Evolutionary conservation across 2,888 invertebrate species (phyloP).

Genomic region (Schrankia costaestrigalis): DNA sequence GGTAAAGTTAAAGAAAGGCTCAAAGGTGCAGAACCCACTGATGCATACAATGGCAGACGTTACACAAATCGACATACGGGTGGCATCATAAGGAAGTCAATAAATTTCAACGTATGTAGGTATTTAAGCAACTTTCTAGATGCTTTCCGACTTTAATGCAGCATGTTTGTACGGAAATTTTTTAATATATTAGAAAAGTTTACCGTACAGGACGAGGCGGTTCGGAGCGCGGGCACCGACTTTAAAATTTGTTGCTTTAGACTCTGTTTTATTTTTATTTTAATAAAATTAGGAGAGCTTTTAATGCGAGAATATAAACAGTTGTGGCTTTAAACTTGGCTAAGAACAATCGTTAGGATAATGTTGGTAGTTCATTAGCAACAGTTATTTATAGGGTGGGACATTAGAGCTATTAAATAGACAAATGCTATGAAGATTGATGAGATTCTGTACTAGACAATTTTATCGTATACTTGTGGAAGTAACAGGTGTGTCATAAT

Average conservation of each 20-base stretch:
- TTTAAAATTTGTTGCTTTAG: constrained; percentile 57
- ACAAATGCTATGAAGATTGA: neutral
- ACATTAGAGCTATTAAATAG: constrained; percentile 27
- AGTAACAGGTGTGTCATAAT: too few relatives aligned
- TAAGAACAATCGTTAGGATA: constrained; percentile 53
- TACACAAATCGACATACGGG: constrained; percentile 6
- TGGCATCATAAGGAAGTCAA: constrained; percentile 20
- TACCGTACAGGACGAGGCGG: constrained; percentile 37
- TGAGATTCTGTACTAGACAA: too few relatives aligned
- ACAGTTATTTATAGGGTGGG: constrained; percentile 32
- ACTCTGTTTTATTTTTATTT: constrained; percentile 49
- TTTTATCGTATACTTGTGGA: too few relatives aligned
- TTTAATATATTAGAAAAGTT: constrained; percentile 70
- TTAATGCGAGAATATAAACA: constrained; percentile 49
- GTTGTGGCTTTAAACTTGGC: constrained; percentile 46
- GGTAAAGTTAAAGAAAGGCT: too few relatives aligned
- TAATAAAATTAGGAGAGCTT: constrained; percentile 51
- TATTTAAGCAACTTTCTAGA: constrained; percentile 44
- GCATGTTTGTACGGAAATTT: constrained; percentile 53
- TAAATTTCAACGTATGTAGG: constrained; percentile 29
- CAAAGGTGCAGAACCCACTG: too few relatives aligned
- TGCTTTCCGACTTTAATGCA: constrained; percentile 46
- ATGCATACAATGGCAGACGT: too few relatives aligned
- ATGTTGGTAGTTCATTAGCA: constrained; percentile 45
- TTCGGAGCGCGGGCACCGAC: constrained; percentile 39